Base-by-base conservation (phyloP, 2,113 vertebrate species). In the Eulemur rufifrons region DNA sequence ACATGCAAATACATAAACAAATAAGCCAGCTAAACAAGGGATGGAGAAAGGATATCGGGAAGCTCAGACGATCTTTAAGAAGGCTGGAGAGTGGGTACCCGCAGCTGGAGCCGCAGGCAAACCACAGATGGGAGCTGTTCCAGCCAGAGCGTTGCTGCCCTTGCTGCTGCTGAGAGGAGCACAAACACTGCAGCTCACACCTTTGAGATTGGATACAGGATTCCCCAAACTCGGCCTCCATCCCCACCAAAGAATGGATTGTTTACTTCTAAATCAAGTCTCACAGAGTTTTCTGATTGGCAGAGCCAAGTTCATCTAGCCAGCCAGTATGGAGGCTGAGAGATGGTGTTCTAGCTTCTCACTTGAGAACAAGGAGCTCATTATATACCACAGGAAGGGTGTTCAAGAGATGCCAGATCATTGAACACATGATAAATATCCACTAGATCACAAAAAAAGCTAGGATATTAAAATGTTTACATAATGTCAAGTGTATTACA, bases 111-210 rank as follows among this genome's bases (percentile, higher is more conserved):
- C 59, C 4, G 25, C 59, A 63, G 10, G 1, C 3, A 27, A 27
- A 63, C 59, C 59, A 63, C 59, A 63, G 59, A 10, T 63, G 25
- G 54, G 59, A 63, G 59, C 59, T 27, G 45, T 25, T 56, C 21
- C n/a, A 17, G 3, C 32, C 25, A 76, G 25, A 50, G 1, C 0
- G 15, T 61, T 8, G 5, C 34, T 25, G 7, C 20, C 32, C 1
- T 17, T 21, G 14, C 32, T 78, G 2, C 56, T 50, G 39, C 39
- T 39, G 39, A 39, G 39, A 3, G 39, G 32, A 95, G 63, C 21
- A 12, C 14, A 47, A 6, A 17, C 8, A n/a, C 2, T 8, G 20
- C 2, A 50, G 25, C n/a, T 92, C 54, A 66, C 2, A 3, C 2
- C 14, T 68, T 45, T 73, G 6, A 80, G 32, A 4, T 3, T 74